Conservation (phyloP, 2,113 vertebrate genomes). For the Symphodus melops region DNA sequence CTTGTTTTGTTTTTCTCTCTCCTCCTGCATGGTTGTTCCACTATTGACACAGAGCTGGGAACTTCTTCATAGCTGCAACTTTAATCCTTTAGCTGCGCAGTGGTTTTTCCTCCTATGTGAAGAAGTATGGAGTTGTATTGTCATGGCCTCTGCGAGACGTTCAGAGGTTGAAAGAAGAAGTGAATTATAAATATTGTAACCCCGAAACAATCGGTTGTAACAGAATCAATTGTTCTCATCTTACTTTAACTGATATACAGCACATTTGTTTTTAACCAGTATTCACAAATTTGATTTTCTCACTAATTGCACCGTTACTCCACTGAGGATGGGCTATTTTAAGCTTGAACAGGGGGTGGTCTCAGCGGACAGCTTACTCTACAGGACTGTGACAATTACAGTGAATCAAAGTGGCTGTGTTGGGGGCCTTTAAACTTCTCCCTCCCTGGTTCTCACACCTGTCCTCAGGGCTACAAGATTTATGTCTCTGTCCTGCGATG, state of each 20-base stretch:
- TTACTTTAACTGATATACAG: background rate
- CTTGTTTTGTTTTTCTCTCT: constrained; percentile 20
- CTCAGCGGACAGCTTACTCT: constrained; percentile 53
- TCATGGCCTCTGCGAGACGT: constrained; percentile 2
- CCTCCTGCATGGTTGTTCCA: background rate
- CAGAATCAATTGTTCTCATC: background rate
- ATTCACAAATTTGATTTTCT: background rate
- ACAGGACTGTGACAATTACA: constrained; percentile 73
- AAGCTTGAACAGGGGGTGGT: constrained; percentile 28
- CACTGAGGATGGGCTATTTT: constrained; percentile 19
- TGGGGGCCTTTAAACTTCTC: constrained; percentile 64
- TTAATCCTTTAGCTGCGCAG: constrained; percentile 17
- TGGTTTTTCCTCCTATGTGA: background rate
- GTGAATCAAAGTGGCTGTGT: constrained; percentile 67
- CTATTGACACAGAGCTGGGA: background rate
- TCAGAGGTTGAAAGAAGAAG: background rate
- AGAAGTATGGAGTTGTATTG: background rate
- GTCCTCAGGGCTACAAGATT: constrained; percentile 75
- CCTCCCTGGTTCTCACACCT: constrained; percentile 59
- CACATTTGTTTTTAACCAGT: background rate
- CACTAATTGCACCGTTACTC: constrained; percentile 21
- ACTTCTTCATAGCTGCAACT: constrained; percentile 17
- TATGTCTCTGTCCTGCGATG: constrained; percentile 72
- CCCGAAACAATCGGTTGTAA: background rate
- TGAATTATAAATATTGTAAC: background rate